Base-by-base conservation (phyloP, 2,113 vertebrate species). In the Crocuta crocuta region DNA sequence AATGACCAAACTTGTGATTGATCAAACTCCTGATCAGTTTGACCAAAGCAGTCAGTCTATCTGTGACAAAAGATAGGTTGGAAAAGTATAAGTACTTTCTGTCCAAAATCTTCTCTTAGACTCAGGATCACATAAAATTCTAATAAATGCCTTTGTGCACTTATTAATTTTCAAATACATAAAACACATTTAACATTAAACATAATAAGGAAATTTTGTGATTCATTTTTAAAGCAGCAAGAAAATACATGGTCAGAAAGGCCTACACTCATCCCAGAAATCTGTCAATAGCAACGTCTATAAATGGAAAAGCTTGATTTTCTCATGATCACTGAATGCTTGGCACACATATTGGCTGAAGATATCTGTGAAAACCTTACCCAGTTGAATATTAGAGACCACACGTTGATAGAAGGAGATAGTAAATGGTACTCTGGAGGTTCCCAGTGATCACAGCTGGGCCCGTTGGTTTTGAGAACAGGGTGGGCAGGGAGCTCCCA, bases 211-310 rank as follows among this genome's bases (percentile, higher is more conserved):
- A 94, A 92, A 73, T 43, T 43, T 12, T 28, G 10, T 96, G 45
- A 76, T 63, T 81, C 48, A 81, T 65, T 88, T 95, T 93, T 93
- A 28, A 78, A 96, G 90, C 4, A 87, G 31, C 61, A 83, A 71
- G 16, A 89, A 45, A 94, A 83, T 39, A 45, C 45, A 63, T 55
- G 3, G 17, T 71, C 74, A 68, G 53, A 81, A 97, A 68, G 12
- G 2, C 11, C 31, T 73, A 65, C 3, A 61, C 12, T 61, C 43
- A 61, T 76, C 65, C 48, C 19, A 94, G 28, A 81, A 58, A 73
- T 88, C 10, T 95, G 13, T 94, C 83, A 70, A 8, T 50, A 70
- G 88, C 53, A 70, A 87, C 61, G 45, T 91, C 66, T 68, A 76
- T 80, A 93, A 91, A 39, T 65, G 65, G 16, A 85, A 68, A 80